A percentile compares a stretch with the other conserved stretches of the same genome.
These are phyloP conservation scores for Xestia rhomboidea DNA, from an alignment of 2,888 invertebrate species.

Conservation along the genomic window DNA sequence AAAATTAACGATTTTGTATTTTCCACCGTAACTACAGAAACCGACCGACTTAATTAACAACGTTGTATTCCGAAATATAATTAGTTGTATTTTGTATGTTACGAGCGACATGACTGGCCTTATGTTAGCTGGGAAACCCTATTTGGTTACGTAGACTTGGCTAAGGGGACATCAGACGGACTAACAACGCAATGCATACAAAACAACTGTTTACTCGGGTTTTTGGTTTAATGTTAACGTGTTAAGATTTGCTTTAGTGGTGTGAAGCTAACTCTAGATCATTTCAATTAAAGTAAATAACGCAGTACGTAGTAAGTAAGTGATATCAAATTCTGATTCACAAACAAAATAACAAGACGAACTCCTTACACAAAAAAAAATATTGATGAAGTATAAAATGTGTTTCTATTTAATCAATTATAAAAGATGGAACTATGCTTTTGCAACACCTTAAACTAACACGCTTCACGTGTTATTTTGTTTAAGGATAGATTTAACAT, in stretches of 20 bases:
- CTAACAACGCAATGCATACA: constrained; percentile 67
- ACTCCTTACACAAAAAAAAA: not conserved
- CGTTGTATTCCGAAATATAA: constrained; percentile 44
- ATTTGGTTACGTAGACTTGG: constrained; percentile 42
- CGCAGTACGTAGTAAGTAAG: not conserved
- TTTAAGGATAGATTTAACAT: not conserved
- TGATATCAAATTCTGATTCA: not conserved
- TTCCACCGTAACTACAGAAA: constrained; percentile 26
- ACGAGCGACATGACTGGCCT: constrained; percentile 21
- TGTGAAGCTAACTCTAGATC: constrained; percentile 6
- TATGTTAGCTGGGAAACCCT: constrained; percentile 27
- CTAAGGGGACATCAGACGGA: constrained; percentile 49
- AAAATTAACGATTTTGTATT: constrained; percentile 29
- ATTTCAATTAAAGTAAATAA: constrained; percentile 9
- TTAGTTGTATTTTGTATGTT: constrained; percentile 30
- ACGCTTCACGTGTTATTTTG: constrained; percentile 12
- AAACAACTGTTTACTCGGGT: constrained; percentile 57
- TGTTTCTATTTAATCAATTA: not conserved
- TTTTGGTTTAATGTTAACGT: constrained; percentile 45
- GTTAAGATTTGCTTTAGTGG: constrained; percentile 23
- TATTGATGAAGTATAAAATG: not conserved
- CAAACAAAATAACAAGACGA: not conserved
- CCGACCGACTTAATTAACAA: constrained; percentile 35
- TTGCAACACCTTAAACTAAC: not conserved
- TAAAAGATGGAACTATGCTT: not conserved